Evolutionary conservation across 2,113 vertebrate species (phyloP), one percentile per base, ranked within the genome.

Genomic region (Oreochromis aureus): DNA sequence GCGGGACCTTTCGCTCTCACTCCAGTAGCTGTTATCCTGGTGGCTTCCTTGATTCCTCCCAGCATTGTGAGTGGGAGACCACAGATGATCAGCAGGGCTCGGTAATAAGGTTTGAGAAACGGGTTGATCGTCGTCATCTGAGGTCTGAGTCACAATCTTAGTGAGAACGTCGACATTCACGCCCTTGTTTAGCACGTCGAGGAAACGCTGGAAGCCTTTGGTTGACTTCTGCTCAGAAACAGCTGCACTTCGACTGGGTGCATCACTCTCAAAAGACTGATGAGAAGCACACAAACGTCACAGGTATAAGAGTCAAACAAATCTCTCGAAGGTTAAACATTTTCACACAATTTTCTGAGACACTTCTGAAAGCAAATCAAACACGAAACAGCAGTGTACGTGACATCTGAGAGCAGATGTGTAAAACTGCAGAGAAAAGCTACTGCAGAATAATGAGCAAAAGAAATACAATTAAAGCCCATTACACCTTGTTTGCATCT

Each of bases 181-280:
- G 1, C 95, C 95, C 79, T 90, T 92, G 90, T 95, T 96, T 84
- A 96, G 95, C 16, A 95, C 89, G 8, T 94, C 85, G 0, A 96
- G 95, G 89, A 96, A 95, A 46, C 92, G 94, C 73, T 95, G 94
- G 86, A 95, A 96, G 22, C 95, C 94, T 16, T 83, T 89, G 3
- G 83, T 10, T 3, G 80, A 59, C 19, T 79, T 91, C 59, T 85
- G 66, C n/a, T 84, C 89, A 19, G 82, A 61, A 83, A 34, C 61
- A 18, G 56, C 34, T 11, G 83, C 54, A 1, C 32, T 51, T 24
- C 69, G 76, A 9, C 54, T 16, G 56, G 39, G 7, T 78, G 63
- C 69, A 2, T 90, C 76, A 4, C 32, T 71, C 44, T 92, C 82
- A 58, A 44, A 88, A 59, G 27, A 84, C 95, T 94, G 58, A 83